These are phyloP conservation scores for Tricholaema leucomelas DNA, from an alignment of 2,113 vertebrate species.

Conservation along the genomic window DNA sequence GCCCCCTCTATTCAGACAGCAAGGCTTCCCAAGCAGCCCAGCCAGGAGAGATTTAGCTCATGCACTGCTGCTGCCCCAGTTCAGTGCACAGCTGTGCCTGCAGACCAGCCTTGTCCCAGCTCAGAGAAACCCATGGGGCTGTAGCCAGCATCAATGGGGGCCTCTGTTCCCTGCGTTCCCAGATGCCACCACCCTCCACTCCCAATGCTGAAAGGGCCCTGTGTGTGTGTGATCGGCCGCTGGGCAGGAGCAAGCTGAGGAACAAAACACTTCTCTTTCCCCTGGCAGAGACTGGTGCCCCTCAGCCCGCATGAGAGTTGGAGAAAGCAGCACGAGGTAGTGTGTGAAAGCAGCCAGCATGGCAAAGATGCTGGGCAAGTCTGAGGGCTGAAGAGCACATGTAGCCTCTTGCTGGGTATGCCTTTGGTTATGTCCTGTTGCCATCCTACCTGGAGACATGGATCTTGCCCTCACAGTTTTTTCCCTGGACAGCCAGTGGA, in stretches of 20 bases:
- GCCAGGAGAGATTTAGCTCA: not conserved
- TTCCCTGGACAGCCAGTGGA: not conserved
- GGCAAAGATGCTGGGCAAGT: not conserved
- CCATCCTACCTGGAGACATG: not conserved
- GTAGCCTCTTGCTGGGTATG: not conserved
- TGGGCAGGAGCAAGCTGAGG: constrained; percentile 20
- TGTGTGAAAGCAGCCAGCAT: not conserved
- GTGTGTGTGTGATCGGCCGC: constrained; percentile 57
- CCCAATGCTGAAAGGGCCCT: constrained; percentile 64
- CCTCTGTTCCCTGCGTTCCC: constrained; percentile 67
- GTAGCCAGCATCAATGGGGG: constrained; percentile 49
- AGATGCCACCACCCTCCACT: constrained; percentile 70
- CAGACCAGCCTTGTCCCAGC: not conserved
- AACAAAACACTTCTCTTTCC: constrained; percentile 74
- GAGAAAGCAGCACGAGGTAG: not conserved
- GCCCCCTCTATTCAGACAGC: not conserved
- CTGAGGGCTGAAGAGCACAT: not conserved
- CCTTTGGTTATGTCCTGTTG: not conserved
- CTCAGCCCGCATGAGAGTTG: not conserved
- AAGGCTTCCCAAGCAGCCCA: not conserved
- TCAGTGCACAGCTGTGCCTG: not conserved
- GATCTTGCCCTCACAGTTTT: not conserved
- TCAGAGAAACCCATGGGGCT: constrained; percentile 40
- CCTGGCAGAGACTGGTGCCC: constrained; percentile 30
- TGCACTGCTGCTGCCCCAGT: not conserved